These are phyloP conservation scores for Drosophila barbarae DNA, from an alignment of 2,888 invertebrate species.

Conservation along the genomic window DNA sequence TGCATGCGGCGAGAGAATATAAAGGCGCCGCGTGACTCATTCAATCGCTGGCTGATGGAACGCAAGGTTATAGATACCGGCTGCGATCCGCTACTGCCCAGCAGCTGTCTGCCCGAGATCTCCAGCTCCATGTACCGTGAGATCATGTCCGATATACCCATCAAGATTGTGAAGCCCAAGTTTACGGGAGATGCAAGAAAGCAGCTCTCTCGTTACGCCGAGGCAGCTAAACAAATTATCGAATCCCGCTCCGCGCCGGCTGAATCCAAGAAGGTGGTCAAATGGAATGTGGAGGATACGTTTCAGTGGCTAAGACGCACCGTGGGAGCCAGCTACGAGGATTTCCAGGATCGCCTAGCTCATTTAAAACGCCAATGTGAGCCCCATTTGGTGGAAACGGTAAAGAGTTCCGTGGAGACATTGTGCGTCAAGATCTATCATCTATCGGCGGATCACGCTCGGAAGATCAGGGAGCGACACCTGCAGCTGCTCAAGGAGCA, in stretches of 20 bases:
- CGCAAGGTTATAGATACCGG: conserved; percentile 94
- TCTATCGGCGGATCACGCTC: conserved; percentile 93
- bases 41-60: conserved; percentile 98
- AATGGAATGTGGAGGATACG: conserved; percentile 99
- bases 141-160: conserved; percentile 98
- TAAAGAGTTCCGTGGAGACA: conserved; percentile 95
- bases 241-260: conserved; percentile 95
- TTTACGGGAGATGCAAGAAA: conserved; percentile 97
- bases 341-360: conserved; percentile 88
- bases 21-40: conserved; percentile 97
- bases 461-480: conserved; percentile 93
- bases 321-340: conserved; percentile 95
- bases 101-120: conserved; percentile 94
- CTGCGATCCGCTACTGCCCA: conserved; percentile 93
- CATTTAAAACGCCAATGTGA: conserved; percentile 97
- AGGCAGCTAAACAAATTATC: conserved; percentile 97
- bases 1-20: conserved; percentile 95
- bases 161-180: conserved; percentile 96
- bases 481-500: conserved; percentile 91
- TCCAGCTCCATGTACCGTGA: conserved; percentile 97
- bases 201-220: conserved; percentile 95
- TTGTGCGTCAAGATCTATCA: conserved; percentile 96
- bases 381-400: conserved; percentile 96
- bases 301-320: conserved; percentile 97
- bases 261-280: conserved; percentile 97